Evolutionary conservation across 2,888 invertebrate species (phyloP), one percentile per base, ranked within the genome.

Genomic region (Chrysolina haemoptera): DNA sequence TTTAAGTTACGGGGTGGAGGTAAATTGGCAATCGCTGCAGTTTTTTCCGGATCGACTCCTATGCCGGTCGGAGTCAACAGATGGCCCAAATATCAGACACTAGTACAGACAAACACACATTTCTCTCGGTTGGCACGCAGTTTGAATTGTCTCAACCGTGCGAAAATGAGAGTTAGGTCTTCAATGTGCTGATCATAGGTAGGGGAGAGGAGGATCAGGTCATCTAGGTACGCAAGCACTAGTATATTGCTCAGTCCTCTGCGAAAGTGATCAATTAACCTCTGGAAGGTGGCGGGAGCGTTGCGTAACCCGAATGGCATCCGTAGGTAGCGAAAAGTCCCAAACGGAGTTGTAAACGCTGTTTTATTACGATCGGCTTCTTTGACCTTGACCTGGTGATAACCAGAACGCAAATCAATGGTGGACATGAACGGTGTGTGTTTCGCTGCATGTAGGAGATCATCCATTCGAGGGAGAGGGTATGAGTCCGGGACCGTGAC

Each of bases 21-120:
- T 55, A 50, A 43, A 22, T 71, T n/a, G 0, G 55, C 14, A 18
- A 80, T 78, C 9, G 81, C 80, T 6, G 41, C 27, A 20, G 74
- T 68, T 71, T 80, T 81, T 5, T 71, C 76, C 12, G 78, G 79
- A 50, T 79, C 73, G 1, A 72, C 65, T 16, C 50, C 18, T 11
- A 81, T 78, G 3, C 80, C 80, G 10, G 73, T 55, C 6, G 67
- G 22, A 11, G 77, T 80, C 41, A 80, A 65, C 6, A 74, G 22
- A 65, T 78, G 79, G 4, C 75, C 69, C 14, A 75, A 50, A 43
- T 78, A 80, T 50, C 69, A 70, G 14, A 80, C 73, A 18, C 66
- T 16, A 1, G 65, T 22, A 62, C 77, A 71, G 22, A 62, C 53
- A 67, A 80, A 79, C 20, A 35, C 62, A 53, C 79, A 80, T 63